A percentile compares a stretch with the other conserved stretches of the same genome.
Evolutionary conservation across 2,113 vertebrate species (phyloP).

Genomic region (Ceyx margarethae): DNA sequence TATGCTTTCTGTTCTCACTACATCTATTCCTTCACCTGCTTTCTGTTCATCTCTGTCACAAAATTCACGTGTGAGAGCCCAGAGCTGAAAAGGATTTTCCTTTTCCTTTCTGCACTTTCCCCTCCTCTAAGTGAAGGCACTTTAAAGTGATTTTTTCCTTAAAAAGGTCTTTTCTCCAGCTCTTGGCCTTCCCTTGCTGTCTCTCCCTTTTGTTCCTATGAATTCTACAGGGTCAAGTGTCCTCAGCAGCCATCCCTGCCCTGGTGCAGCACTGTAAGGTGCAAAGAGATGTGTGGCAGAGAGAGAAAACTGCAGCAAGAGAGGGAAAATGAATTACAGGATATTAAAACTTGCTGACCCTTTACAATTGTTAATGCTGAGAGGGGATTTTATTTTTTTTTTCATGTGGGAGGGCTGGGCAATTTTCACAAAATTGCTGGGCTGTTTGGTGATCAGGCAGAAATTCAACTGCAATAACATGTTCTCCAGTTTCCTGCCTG

Average conservation of each 20-base stretch:
- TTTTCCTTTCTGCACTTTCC: background rate
- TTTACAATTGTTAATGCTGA: constrained; percentile 1
- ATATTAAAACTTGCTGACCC: constrained; percentile 42
- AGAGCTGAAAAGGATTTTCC: background rate
- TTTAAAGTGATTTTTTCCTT: constrained; percentile 18
- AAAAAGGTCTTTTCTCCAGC: constrained; percentile 7
- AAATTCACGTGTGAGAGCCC: background rate
- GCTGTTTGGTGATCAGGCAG: constrained; percentile 50
- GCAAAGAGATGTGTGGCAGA: background rate
- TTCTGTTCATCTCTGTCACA: constrained; percentile 31
- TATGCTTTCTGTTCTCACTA: constrained; percentile 59
- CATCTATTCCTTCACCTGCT: constrained; percentile 40
- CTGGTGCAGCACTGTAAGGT: background rate
- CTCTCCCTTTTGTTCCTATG: background rate
- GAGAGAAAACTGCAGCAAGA: background rate
- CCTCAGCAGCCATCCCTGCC: background rate
- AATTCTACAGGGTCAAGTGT: background rate
- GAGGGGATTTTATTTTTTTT: constrained; percentile 8
- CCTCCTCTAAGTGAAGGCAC: background rate
- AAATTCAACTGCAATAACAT: constrained; percentile 52
- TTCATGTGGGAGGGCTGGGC: constrained; percentile 30
- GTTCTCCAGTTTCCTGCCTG: constrained; percentile 20
- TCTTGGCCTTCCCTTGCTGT: background rate
- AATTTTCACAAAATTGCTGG: constrained; percentile 42
- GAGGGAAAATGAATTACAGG: background rate